Evolutionary conservation across 2,888 invertebrate species (phyloP), one percentile per base, ranked within the genome.

Genomic region (Neria commutata): DNA sequence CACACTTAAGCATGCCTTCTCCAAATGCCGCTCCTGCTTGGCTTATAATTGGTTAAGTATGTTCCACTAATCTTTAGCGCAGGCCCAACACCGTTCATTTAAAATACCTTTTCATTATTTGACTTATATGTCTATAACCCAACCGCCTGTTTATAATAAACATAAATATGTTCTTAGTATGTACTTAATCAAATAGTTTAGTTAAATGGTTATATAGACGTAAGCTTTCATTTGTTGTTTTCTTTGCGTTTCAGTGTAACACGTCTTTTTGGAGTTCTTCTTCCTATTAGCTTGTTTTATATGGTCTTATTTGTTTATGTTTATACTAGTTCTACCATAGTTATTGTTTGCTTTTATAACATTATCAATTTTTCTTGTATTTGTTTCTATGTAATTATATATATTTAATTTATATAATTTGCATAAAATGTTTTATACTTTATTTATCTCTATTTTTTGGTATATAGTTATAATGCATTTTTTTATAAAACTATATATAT

Each of bases 341-440:
- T 59, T 60, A 60, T 61, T 63, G 54, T 58, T 48, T 63, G 56
- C 58, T 58, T 60, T 56, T 58, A 61, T 58, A 61, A 56, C 42
- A 3, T 47, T 47, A 24, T n/a, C 23, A 25, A 16, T 6, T 40
- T 40, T n/a, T 23, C 5, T 46, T 33, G 11, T 54, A 6, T 14
- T 54, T 45, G 23, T 45, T 53, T 17, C 10, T 1, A 14, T 42
- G n/a, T 4, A 24, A 37, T 23, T 24, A 25, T 16, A 45, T 19
- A 10, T 21, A 46, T 29, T 29, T 21, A 37, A 24, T 16, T 29
- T 33, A 33, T 26, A 51, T 51, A 11, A 33, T 49, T 49, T 17
- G n/a, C n/a, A n/a, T n/a, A 49, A 29, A 19, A 24, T 11, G 21
- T 29, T 6, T 49, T 11, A 49, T 26, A 24, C 5, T 10, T n/a